Evolutionary conservation across 1,140 invertebrate genomes (phyloP).

Genomic region (Drosophila neocordata): DNA sequence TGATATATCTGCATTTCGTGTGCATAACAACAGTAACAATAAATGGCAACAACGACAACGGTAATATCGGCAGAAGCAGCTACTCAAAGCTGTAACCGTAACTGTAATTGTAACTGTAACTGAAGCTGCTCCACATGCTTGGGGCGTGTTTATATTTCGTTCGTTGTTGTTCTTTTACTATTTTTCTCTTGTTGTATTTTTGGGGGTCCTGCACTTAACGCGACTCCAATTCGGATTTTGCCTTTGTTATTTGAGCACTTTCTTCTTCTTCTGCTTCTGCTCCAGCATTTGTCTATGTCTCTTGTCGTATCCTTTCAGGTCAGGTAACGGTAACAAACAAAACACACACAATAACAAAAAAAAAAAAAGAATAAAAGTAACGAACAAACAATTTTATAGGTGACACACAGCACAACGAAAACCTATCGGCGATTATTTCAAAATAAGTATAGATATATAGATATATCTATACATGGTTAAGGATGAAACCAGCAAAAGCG

Average conservation of each 20-base stretch:
- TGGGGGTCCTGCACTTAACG: conserved; percentile 25
- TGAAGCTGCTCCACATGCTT: conserved; percentile 29
- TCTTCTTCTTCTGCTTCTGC: conserved; percentile 10
- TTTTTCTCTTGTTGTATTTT: conserved; percentile 31
- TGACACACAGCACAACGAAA: conserved; percentile 10
- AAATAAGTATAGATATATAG: conserved; percentile 1
- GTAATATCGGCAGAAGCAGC: conserved; percentile 20
- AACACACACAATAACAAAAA: conserved; percentile 37
- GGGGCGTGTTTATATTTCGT: conserved; percentile 2
- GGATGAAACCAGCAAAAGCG: too few species aligned
- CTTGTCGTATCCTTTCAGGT: conserved; percentile 3
- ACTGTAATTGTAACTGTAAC: conserved; percentile 33
- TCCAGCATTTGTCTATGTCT: conserved; percentile 5
- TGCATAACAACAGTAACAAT: conserved; percentile 14
- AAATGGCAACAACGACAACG: conserved; percentile 19
- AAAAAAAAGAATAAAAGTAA: conserved; percentile 34
- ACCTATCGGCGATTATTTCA: conserved; percentile 26
- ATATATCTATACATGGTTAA: background rate
- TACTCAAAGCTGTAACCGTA: conserved; percentile 22
- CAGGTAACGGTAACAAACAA: conserved; percentile 20
- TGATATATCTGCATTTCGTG: conserved; percentile 7
- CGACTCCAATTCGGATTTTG: conserved; percentile 43
- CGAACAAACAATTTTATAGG: conserved; percentile 9
- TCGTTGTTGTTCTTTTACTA: conserved; percentile 26
- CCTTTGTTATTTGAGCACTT: conserved; percentile 63